Conservation (phyloP, 2,888 invertebrate genomes). For the Pyrocoelia pectoralis region DNA sequence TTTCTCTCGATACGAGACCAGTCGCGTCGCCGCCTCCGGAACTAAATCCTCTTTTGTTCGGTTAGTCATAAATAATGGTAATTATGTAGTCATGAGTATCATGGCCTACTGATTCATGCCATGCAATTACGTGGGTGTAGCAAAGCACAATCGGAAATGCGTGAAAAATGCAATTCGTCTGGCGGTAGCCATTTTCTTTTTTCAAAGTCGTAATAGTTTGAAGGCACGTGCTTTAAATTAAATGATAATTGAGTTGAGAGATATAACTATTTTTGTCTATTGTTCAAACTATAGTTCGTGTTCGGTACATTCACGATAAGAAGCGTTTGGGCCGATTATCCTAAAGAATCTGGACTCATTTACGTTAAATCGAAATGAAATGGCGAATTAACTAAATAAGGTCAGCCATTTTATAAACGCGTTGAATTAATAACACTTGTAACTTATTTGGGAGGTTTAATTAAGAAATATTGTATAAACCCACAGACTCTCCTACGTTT, state of each 20-base stretch:
- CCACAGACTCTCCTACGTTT: not conserved
- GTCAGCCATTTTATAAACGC: not conserved
- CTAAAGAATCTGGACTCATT: not conserved
- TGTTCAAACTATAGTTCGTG: not conserved
- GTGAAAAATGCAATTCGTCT: not conserved
- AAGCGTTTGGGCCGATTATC: too few relatives aligned
- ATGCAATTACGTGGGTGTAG: not conserved
- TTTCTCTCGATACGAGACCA: not conserved
- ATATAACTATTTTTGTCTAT: not conserved
- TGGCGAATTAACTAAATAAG: not conserved
- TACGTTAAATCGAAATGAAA: not conserved
- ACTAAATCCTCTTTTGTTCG: not conserved
- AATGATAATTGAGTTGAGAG: too few relatives aligned
- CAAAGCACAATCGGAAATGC: not conserved
- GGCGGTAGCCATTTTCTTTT: not conserved
- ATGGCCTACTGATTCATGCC: not conserved
- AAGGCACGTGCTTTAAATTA: not conserved
- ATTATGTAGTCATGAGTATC: not conserved
- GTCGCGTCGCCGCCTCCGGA: not conserved
- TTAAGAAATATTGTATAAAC: not conserved
- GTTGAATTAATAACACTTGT: not conserved
- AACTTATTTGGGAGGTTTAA: conserved; percentile 1
- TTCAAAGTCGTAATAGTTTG: not conserved
- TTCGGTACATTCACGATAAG: too few relatives aligned
- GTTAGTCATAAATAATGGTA: not conserved